A percentile compares a stretch with the other conserved stretches of the same genome.
These are phyloP conservation scores for Tillus elongatus DNA, from an alignment of 2,888 invertebrate genomes.

Conservation along the genomic window DNA sequence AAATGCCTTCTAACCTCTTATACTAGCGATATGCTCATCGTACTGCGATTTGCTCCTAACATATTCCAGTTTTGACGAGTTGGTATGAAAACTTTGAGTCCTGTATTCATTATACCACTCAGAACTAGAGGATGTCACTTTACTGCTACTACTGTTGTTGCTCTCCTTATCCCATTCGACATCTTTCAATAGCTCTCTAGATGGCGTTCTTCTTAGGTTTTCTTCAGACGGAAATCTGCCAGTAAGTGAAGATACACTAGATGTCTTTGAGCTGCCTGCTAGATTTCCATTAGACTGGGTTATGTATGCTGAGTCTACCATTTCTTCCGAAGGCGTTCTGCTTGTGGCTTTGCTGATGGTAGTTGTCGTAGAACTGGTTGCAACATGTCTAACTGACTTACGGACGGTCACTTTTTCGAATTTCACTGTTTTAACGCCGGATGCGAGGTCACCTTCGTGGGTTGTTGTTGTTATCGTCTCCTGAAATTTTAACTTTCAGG, in stretches of 20 bases:
- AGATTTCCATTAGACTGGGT: constrained; percentile 44
- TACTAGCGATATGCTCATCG: constrained; percentile 78
- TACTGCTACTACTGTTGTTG: constrained; percentile 42
- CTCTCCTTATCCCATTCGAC: constrained; percentile 37
- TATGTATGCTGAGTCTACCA: constrained; percentile 52
- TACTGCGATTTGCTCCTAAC: constrained; percentile 73
- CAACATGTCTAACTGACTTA: constrained; percentile 53
- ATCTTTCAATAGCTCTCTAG: constrained; percentile 18
- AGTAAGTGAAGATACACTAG: constrained; percentile 45
- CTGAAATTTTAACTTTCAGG: too few relatives aligned
- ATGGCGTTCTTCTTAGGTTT: constrained; percentile 41
- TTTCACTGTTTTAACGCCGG: constrained; percentile 59
- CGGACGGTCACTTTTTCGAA: constrained; percentile 61
- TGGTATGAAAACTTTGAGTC: constrained; percentile 53
- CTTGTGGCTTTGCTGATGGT: constrained; percentile 32
- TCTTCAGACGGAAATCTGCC: constrained; percentile 49
- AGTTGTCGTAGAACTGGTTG: constrained; percentile 30
- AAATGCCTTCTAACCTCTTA: constrained; percentile 58
- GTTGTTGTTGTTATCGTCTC: constrained; percentile 46
- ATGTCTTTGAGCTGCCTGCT: constrained; percentile 42
- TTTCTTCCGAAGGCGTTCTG: constrained; percentile 49
- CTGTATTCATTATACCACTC: constrained; percentile 54
- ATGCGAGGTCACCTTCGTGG: constrained; percentile 56
- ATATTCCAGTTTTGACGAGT: constrained; percentile 60
- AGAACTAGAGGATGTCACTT: constrained; percentile 36